Conservation (phyloP, 92 coral and sea anemone genomes). For the Hydrozoanthus gracilis region DNA sequence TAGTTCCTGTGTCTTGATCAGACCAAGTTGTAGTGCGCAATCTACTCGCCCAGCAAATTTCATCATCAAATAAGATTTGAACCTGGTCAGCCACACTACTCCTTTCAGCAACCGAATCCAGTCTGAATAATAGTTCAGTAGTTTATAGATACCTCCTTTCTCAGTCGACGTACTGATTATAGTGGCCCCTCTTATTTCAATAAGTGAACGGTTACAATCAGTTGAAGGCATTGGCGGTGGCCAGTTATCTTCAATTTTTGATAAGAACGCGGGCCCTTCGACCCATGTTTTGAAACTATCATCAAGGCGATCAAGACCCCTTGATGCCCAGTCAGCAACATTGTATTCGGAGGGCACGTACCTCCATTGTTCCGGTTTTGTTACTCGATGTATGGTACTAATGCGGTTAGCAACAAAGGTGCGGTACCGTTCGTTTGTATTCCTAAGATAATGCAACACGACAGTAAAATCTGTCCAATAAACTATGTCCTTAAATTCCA, state of each 20-base stretch:
- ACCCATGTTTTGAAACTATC: not conserved
- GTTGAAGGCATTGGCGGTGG: not conserved
- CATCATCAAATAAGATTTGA: not conserved
- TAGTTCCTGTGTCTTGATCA: not conserved
- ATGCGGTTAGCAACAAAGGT: not conserved
- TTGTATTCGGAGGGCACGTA: not conserved
- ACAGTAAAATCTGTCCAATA: not conserved
- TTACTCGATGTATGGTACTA: not conserved
- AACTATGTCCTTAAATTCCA: too few relatives aligned
- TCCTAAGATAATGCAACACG: not conserved
- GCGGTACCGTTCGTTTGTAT: not conserved
- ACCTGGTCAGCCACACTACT: not conserved
- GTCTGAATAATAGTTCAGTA: not conserved
- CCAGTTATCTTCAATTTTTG: not conserved
- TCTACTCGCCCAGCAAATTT: not conserved
- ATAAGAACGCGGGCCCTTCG: not conserved
- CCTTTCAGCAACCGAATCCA: not conserved
- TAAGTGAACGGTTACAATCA: not conserved
- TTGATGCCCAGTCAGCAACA: not conserved
- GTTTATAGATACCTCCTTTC: not conserved
- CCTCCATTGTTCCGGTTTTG: not conserved
- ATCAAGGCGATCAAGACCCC: not conserved
- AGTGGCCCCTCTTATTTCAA: not conserved
- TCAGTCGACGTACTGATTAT: not conserved
- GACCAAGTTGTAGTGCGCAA: not conserved